Evolutionary conservation across 2,113 vertebrate species (phyloP).

Genomic region (Callopanchax toddi): DNA sequence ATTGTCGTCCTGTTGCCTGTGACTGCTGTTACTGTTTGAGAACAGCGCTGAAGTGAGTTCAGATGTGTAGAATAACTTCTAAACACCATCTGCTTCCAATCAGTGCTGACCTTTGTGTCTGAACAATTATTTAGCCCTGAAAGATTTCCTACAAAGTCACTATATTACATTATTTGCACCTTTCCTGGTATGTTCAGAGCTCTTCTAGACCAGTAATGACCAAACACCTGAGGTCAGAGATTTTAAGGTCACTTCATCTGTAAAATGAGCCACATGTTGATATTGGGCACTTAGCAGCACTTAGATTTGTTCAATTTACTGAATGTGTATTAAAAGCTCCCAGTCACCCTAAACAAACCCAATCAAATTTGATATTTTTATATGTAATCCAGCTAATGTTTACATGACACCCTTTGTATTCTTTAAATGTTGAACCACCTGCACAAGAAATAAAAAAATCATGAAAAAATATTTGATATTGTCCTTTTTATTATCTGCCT

Average conservation of each 20-base stretch:
- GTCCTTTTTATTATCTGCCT: slow-evolving; percentile 55
- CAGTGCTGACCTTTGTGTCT: slow-evolving; percentile 48
- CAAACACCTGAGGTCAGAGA: slow-evolving; percentile 3
- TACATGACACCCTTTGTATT: slow-evolving; percentile 62
- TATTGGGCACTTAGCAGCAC: slow-evolving; percentile 10
- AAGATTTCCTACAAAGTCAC: slow-evolving; percentile 24
- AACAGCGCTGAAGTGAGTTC: slow-evolving; percentile 48
- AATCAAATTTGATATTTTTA: slow-evolving; percentile 25
- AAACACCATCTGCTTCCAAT: slow-evolving; percentile 37
- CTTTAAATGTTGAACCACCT: slow-evolving; percentile 71
- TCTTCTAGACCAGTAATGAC: too few species aligned
- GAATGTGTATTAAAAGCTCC: slow-evolving; percentile 28
- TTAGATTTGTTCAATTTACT: slow-evolving; percentile 21
- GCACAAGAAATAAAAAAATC: slow-evolving; percentile 76
- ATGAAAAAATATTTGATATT: slow-evolving; percentile 18
- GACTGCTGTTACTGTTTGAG: slow-evolving; percentile 70
- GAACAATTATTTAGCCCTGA: slow-evolving; percentile 36
- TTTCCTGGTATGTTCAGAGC: slow-evolving; percentile 21
- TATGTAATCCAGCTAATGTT: slow-evolving; percentile 65
- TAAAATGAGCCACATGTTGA: slow-evolving; percentile 18
- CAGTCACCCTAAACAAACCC: slow-evolving; percentile 24
- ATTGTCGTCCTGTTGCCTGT: slow-evolving; percentile 67
- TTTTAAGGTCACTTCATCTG: slow-evolving; percentile 5
- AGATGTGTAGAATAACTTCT: slow-evolving; percentile 30
- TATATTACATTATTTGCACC: slow-evolving; percentile 43